A percentile compares a stretch with the other conserved stretches of the same genome.
Evolutionary conservation across 2,888 invertebrate genomes (phyloP).

Genomic region (Leptopilina syphax): DNA sequence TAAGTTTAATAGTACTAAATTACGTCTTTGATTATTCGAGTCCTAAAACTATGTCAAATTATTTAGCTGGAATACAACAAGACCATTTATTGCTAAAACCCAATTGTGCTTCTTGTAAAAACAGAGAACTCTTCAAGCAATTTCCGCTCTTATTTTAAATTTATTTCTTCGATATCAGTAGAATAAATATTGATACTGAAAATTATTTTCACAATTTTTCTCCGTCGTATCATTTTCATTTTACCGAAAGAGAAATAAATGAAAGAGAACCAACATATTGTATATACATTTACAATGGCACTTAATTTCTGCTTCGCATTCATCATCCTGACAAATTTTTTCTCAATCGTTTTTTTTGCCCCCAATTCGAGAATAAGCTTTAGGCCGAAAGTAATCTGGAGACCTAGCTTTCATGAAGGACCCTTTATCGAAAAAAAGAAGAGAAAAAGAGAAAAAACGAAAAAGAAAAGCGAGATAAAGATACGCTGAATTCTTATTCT

Average conservation of each 20-base stretch:
- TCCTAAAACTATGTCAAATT: conserved; percentile 36
- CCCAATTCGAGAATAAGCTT: background rate
- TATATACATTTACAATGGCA: background rate
- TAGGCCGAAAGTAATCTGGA: background rate
- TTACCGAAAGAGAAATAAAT: no score
- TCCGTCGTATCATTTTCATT: no score
- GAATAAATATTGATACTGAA: no score
- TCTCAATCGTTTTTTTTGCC: background rate
- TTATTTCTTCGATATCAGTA: no score
- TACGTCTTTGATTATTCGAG: conserved; percentile 2
- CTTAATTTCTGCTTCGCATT: background rate
- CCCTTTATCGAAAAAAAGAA: background rate
- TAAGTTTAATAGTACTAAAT: conserved; percentile 23
- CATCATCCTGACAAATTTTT: background rate
- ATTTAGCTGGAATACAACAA: background rate
- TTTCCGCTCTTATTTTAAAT: no score
- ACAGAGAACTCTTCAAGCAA: no score
- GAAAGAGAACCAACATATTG: no score
- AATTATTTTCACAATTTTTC: no score
- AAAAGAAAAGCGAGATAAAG: conserved; percentile 21
- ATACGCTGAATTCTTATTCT: conserved; percentile 21
- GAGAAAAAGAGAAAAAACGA: no score
- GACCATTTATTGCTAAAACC: background rate
- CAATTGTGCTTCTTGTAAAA: no score
- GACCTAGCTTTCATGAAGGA: conserved; percentile 6